Percentiles rank a stretch among this genome's conserved stretches.
Conservation (phyloP, 2,797 vertebrate species). For the Peromyscus aztecus region DNA sequence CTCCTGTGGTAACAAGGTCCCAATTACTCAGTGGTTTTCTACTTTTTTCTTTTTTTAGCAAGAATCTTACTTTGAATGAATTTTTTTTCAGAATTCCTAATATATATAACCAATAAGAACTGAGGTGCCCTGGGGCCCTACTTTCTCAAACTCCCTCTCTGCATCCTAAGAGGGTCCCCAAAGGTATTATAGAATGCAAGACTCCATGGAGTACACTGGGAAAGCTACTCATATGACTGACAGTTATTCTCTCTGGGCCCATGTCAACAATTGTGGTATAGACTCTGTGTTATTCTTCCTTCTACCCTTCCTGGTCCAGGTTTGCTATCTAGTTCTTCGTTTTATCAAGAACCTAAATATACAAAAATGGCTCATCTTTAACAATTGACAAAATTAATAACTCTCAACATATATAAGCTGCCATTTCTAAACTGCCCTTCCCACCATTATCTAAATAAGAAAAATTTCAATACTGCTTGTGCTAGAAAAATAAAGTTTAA, state of each 20-base stretch:
- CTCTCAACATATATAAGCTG: conserved; percentile 41
- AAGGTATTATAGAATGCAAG: not conserved
- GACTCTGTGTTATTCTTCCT: not conserved
- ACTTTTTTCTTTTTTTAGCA: conserved; percentile 59
- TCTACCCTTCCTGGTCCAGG: not conserved
- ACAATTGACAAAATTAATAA: conserved; percentile 46
- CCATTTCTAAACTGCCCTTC: not conserved
- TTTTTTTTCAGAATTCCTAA: conserved; percentile 30
- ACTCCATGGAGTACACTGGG: not conserved
- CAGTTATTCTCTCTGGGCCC: not conserved
- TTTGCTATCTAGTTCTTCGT: not conserved
- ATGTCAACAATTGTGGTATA: not conserved
- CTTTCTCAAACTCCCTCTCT: not conserved
- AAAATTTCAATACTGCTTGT: conserved; percentile 2
- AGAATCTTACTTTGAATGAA: conserved; percentile 68
- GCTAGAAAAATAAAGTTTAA: conserved; percentile 5
- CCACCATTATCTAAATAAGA: not conserved
- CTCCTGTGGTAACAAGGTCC: conserved; percentile 62
- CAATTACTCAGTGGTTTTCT: conserved; percentile 54
- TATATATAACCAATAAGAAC: conserved; percentile 30
- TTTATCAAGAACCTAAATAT: conserved; percentile 33
- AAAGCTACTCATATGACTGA: not conserved
- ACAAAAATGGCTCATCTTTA: conserved; percentile 42
- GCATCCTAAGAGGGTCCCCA: not conserved
- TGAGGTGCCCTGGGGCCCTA: conserved; percentile 41